These are phyloP conservation scores for Bombyx mori DNA, from an alignment of 1,140 invertebrate species.

Conservation along the genomic window DNA sequence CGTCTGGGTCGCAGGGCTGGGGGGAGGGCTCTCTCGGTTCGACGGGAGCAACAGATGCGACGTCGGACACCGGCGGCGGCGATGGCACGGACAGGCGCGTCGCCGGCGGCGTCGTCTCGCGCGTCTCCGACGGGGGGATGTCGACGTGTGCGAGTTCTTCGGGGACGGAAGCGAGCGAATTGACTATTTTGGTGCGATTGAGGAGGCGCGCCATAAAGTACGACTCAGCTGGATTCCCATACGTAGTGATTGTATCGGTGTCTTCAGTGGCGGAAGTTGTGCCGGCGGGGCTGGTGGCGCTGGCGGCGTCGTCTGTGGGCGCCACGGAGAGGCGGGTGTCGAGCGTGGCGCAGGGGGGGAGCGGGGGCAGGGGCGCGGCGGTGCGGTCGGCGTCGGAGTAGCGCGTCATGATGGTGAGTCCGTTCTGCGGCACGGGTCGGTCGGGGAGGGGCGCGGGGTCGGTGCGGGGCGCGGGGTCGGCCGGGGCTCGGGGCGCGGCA, in stretches of 20 bases:
- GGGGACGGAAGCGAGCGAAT: slow-evolving; percentile 52
- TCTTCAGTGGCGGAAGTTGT: slow-evolving; percentile 19
- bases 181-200: slow-evolving; percentile 48
- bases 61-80: slow-evolving; percentile 3
- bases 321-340: slow-evolving; percentile 40
- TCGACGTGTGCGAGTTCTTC: slow-evolving; percentile 41
- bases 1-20: slow-evolving; percentile 3
- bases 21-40: slow-evolving; percentile 7
- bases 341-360: slow-evolving; percentile 46
- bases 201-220: slow-evolving; percentile 62
- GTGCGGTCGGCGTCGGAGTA: slow-evolving; percentile 47
- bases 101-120: slow-evolving; percentile 25
- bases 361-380: slow-evolving; percentile 15
- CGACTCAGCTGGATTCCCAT: slow-evolving; percentile 65
- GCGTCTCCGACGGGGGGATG: slow-evolving; percentile 15
- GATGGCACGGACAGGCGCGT: slow-evolving; percentile 23
- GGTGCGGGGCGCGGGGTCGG: slow-evolving; percentile 17
- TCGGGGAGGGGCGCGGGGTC: slow-evolving; percentile 14
- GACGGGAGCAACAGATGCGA: slow-evolving; percentile 1
- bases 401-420: slow-evolving; percentile 59
- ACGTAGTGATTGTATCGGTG: slow-evolving; percentile 44
- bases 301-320: slow-evolving; percentile 18
- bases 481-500: slow-evolving; percentile 22
- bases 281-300: slow-evolving; percentile 11
- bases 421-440: slow-evolving; percentile 44